phyloP scores from a whole-genome alignment of 2,797 vertebrate genomes.

The Myripristis jacobus region DNA sequence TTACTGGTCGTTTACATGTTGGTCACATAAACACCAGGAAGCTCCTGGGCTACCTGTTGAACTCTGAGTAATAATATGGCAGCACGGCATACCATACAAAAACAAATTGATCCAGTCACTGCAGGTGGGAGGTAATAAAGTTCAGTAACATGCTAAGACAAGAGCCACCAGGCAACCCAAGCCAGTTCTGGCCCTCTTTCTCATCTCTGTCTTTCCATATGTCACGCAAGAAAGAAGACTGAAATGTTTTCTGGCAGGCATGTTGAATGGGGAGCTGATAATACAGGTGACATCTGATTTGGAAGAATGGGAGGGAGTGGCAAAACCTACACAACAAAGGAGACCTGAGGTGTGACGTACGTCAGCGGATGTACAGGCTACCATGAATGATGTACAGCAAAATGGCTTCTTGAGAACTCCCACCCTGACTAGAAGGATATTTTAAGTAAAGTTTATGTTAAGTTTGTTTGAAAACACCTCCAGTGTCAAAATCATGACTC shows the following conservation, averaged over 20 bases:
- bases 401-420: neutral
- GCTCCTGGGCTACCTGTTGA: constrained; percentile 12
- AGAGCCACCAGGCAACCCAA: constrained; percentile 28
- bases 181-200: constrained; percentile 8
- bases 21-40: neutral
- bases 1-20: neutral
- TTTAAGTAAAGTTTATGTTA: too few relatives aligned
- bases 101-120: constrained; percentile 51
- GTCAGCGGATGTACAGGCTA: neutral
- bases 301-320: neutral
- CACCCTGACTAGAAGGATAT: neutral
- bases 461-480: neutral
- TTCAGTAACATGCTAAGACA: constrained; percentile 65
- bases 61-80: constrained; percentile 22
- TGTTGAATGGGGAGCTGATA: constrained; percentile 25
- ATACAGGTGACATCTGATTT: constrained; percentile 27
- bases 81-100: constrained; percentile 12
- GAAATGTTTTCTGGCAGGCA: constrained; percentile 43
- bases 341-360: constrained; percentile 23
- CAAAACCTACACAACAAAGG: constrained; percentile 43
- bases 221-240: constrained; percentile 33
- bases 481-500: constrained; percentile 1
- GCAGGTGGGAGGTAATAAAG: constrained; percentile 53
- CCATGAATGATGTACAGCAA: neutral
- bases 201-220: constrained; percentile 8